Percentiles rank a stretch among this genome's conserved stretches.
phyloP scores from a whole-genome alignment of 2,797 vertebrate species.

The Crypturellus tataupa region DNA sequence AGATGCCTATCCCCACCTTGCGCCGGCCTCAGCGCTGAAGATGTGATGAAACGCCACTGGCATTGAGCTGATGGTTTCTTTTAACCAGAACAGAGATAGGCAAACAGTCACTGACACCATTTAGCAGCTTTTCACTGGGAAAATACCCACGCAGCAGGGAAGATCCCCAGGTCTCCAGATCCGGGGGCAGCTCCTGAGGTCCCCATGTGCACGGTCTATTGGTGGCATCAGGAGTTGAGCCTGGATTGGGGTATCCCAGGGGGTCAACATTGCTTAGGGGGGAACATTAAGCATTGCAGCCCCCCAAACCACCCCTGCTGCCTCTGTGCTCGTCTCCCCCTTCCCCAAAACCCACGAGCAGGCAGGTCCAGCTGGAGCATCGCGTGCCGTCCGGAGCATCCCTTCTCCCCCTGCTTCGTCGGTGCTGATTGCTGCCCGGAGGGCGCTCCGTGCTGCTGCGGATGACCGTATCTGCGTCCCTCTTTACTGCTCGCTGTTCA shows the following conservation, averaged over 20 bases:
- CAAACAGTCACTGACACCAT: not conserved
- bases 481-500: slow-evolving; percentile 38
- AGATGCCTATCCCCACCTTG: not conserved
- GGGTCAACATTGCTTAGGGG: fast-evolving
- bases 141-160: no score
- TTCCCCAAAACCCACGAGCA: not conserved
- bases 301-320: fast-evolving
- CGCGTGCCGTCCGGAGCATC: not conserved
- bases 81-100: not conserved
- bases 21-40: not conserved
- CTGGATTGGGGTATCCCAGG: fast-evolving
- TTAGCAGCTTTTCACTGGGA: not conserved
- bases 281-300: not conserved
- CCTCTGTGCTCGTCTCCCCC: fast-evolving
- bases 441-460: not conserved
- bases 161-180: no score
- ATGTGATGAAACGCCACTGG: not conserved
- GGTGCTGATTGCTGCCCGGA: not conserved
- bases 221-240: not conserved
- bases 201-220: not conserved
- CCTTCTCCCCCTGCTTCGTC: not conserved
- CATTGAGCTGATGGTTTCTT: not conserved
- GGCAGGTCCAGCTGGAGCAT: not conserved
- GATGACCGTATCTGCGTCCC: not conserved
- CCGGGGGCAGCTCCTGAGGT: not conserved